Conservation (phyloP, 2,113 vertebrate genomes). For the Callopanchax toddi region DNA sequence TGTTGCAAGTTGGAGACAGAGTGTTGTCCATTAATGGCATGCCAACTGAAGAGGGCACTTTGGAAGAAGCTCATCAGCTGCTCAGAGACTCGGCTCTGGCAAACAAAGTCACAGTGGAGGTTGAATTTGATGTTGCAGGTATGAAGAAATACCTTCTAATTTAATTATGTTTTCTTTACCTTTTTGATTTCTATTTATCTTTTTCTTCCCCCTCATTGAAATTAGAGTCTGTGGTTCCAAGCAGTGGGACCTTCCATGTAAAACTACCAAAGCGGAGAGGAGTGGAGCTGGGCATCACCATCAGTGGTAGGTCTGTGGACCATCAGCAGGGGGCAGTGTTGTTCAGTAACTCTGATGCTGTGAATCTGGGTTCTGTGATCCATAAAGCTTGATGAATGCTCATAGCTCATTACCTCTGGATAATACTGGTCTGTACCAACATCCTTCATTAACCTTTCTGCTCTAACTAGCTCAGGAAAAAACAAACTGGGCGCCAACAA, state of each 20-base stretch:
- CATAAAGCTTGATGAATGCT: slow-evolving; percentile 44
- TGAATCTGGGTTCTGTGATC: slow-evolving; percentile 55
- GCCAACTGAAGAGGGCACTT: slow-evolving; percentile 91
- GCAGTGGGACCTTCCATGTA: slow-evolving; percentile 97
- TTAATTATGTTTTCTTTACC: neutral
- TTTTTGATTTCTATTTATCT: neutral
- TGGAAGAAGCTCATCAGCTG: slow-evolving; percentile 98
- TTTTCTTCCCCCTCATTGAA: neutral
- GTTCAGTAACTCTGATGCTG: slow-evolving; percentile 25
- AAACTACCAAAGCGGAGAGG: slow-evolving; percentile 95
- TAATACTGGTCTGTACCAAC: slow-evolving; percentile 29
- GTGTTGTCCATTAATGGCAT: slow-evolving; percentile 93
- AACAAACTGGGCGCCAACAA: neutral
- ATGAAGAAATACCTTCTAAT: neutral
- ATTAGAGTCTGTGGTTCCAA: slow-evolving; percentile 94
- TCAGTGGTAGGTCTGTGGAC: slow-evolving; percentile 88
- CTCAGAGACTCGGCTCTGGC: slow-evolving; percentile 90
- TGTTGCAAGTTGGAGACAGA: slow-evolving; percentile 94
- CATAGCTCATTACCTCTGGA: slow-evolving; percentile 57
- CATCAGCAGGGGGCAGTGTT: slow-evolving; percentile 64
- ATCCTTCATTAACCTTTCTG: slow-evolving; percentile 34
- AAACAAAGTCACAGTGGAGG: slow-evolving; percentile 89
- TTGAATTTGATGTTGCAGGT: slow-evolving; percentile 96
- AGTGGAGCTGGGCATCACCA: slow-evolving; percentile 96
- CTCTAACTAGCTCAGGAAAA: slow-evolving; percentile 22